Percentiles rank a stretch among this genome's conserved stretches.
Conservation (phyloP, 2,113 vertebrate species). For the Halichoerus grypus region DNA sequence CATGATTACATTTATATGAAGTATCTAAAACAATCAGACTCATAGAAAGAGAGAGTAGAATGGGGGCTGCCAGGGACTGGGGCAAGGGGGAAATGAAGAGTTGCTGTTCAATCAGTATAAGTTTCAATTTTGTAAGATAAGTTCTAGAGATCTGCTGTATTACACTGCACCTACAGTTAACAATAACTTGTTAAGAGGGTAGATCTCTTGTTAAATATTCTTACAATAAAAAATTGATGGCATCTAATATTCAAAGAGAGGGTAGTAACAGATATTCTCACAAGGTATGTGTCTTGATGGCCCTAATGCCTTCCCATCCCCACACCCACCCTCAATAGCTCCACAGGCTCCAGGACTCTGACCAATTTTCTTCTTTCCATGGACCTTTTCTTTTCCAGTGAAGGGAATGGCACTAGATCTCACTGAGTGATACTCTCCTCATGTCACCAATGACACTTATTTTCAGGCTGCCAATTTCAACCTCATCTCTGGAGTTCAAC, state of each 20-base stretch:
- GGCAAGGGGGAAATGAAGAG: background rate
- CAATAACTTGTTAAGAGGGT: background rate
- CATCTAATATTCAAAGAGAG: background rate
- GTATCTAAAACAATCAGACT: background rate
- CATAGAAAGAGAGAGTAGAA: background rate
- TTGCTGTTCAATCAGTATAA: background rate
- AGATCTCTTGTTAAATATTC: background rate
- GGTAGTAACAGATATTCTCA: background rate
- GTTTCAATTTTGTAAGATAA: background rate
- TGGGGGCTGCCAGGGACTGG: background rate
- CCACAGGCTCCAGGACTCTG: background rate
- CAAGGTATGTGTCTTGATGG: background rate
- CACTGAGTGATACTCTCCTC: background rate
- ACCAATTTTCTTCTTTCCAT: background rate
- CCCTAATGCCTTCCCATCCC: background rate
- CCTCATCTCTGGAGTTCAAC: background rate
- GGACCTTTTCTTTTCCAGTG: background rate
- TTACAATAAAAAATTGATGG: background rate
- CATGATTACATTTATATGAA: background rate
- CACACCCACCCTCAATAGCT: background rate
- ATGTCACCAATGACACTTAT: background rate
- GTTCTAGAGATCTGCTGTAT: background rate
- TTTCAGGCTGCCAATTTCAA: background rate
- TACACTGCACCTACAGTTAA: background rate
- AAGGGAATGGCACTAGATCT: background rate